Base-by-base conservation (phyloP, 1,140 invertebrate species). In the Drosophila tsacasi region DNA sequence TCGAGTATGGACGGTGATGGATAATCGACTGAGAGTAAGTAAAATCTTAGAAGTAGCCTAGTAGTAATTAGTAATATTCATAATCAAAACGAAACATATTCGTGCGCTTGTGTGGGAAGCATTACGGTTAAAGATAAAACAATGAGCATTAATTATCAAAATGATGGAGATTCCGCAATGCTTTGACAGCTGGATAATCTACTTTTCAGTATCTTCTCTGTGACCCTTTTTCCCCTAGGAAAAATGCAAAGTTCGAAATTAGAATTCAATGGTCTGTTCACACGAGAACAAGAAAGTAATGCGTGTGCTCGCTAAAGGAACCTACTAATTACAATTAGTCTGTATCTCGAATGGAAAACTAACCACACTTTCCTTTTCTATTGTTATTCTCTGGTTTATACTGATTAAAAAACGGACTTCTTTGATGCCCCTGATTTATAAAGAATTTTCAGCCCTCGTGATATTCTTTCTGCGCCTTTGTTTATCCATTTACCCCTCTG, bases 1-100 rank as follows among this genome's bases (percentile, higher is more conserved):
- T 92, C 95, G 98, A 58, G 97, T 99, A 37, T 99, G 98, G 98
- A 97, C 97, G 7, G 95, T 99, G 39, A 94, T 93, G 54, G 98
- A 99, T 94, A 96, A 97, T 92, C 95, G 98, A 92, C 94, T 99
- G 93, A 96, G 97, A 96, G 98, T 92, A 25, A 92, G 91, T 81
- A 9, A 9, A 58, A 13, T 17, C 12, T 5, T 54, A 35, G 23
- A 25, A 25, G 21, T 47, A 3, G 25, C 17, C 27, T 1, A 10
- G 52, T 17, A 37, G 23, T 25, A 25, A 49, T 17, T 25, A 17
- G 32, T 21, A 55, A 57, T 57, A 57, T 57, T 57, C 39, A 57
- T 57, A 39, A 57, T n/a, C 9, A 23, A n/a, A 39, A 39, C 35
- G 39, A 57, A 57, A 39, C 35, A 39, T 19, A 39, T 57, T 55